These are phyloP conservation scores for Eolophus roseicapilla DNA, from an alignment of 2,113 vertebrate species.

Conservation along the genomic window DNA sequence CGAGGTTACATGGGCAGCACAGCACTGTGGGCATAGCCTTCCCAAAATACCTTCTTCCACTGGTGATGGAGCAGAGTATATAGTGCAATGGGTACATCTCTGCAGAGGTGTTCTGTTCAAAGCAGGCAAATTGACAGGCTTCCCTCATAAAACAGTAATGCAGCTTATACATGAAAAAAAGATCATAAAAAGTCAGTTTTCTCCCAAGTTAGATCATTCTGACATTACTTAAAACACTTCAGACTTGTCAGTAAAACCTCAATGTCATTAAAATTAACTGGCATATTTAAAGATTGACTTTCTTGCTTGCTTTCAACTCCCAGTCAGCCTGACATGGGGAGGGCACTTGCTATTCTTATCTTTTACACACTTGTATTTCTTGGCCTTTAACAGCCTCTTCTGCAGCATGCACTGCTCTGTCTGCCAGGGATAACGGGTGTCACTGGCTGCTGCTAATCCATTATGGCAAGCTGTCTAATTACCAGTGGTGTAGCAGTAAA, in stretches of 20 bases:
- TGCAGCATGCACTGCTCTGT: not conserved
- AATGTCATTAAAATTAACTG: constrained; percentile 63
- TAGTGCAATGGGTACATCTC: not conserved
- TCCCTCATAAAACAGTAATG: constrained; percentile 44
- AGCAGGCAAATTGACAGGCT: constrained; percentile 16
- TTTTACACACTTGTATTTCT: constrained; percentile 30
- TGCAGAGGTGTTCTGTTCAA: constrained; percentile 23
- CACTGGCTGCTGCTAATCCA: constrained; percentile 44
- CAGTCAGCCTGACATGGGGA: constrained; percentile 49
- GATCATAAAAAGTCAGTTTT: constrained; percentile 44
- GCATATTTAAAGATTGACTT: constrained; percentile 66
- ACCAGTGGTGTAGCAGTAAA: constrained; percentile 44
- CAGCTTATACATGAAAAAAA: constrained; percentile 8
- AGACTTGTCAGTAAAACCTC: constrained; percentile 64
- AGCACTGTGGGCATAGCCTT: fast-evolving
- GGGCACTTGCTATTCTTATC: constrained; percentile 58
- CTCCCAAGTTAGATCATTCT: constrained; percentile 45
- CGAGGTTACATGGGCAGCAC: fast-evolving
- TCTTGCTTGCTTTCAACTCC: constrained; percentile 58
- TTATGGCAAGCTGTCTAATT: constrained; percentile 59
- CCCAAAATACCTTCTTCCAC: not conserved
- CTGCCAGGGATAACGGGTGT: constrained; percentile 54
- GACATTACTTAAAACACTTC: constrained; percentile 65
- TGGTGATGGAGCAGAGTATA: not conserved
- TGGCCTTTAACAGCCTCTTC: constrained; percentile 16